These are phyloP conservation scores for Eupeodes luniger DNA, from an alignment of 2,888 invertebrate species.

Conservation along the genomic window DNA sequence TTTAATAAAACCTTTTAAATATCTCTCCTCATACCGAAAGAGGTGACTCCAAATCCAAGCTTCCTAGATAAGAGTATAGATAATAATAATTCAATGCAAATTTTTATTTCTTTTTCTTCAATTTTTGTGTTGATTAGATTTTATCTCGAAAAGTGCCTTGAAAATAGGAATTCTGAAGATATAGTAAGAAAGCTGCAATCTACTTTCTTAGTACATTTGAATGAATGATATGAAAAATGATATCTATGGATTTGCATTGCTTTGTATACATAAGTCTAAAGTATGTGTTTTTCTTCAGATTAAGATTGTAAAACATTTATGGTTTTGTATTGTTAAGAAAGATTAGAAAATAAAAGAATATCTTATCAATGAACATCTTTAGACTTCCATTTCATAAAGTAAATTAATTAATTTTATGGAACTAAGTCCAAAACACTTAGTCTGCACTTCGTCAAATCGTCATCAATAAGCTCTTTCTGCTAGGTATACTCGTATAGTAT, in stretches of 20 bases:
- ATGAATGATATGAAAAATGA: background rate
- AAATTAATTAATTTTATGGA: slow-evolving; percentile 13
- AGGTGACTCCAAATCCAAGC: too few species aligned
- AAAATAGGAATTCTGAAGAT: background rate
- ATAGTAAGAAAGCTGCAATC: too few species aligned
- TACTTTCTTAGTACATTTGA: background rate
- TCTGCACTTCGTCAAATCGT: background rate
- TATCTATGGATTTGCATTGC: background rate
- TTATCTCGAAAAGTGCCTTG: background rate
- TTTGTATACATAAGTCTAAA: too few species aligned
- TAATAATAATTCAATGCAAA: too few species aligned
- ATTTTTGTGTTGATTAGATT: background rate
- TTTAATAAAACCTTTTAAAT: too few species aligned
- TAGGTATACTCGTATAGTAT: too few species aligned
- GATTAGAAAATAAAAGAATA: background rate
- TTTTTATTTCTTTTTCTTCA: too few species aligned
- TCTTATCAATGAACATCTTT: slow-evolving; percentile 27
- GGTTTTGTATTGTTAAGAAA: background rate
- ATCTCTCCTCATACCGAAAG: too few species aligned
- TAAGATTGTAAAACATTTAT: background rate
- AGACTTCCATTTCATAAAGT: background rate
- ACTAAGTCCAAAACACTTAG: background rate
- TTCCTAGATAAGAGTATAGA: too few species aligned
- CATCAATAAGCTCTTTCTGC: background rate
- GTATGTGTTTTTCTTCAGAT: background rate